Percentiles rank a stretch among this genome's conserved stretches.
These are phyloP conservation scores for Thamnophis elegans DNA, from an alignment of 2,797 vertebrate species.

Conservation along the genomic window DNA sequence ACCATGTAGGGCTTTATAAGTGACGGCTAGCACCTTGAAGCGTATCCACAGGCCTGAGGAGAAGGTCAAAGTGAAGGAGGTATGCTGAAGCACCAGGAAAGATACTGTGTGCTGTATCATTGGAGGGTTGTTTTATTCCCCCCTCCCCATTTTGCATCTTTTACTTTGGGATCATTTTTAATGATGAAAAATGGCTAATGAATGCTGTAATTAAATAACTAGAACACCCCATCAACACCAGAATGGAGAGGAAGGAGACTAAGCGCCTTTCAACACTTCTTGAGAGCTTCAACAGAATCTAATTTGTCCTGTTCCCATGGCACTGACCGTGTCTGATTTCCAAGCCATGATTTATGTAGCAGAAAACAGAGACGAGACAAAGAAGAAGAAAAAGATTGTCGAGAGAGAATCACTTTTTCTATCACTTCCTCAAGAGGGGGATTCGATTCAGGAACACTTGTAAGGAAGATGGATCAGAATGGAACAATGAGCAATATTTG, in stretches of 20 bases:
- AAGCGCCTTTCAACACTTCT: neutral
- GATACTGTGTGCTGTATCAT: neutral
- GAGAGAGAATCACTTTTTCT: neutral
- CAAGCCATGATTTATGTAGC: neutral
- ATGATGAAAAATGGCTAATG: neutral
- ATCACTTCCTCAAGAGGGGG: neutral
- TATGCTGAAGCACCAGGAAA: neutral
- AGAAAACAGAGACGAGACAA: neutral
- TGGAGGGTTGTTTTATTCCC: neutral
- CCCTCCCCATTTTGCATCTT: neutral
- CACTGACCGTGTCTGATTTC: neutral
- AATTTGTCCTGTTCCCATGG: neutral
- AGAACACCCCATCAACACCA: neutral
- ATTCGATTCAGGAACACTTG: neutral
- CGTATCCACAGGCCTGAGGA: neutral
- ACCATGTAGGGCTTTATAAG: too few relatives aligned
- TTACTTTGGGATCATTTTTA: neutral
- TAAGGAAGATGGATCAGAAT: neutral
- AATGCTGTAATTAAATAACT: neutral
- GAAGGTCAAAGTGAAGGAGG: neutral
- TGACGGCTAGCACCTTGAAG: too few relatives aligned
- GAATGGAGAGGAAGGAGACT: neutral
- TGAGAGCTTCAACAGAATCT: neutral
- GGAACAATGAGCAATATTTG: neutral
- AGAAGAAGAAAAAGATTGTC: neutral